phyloP scores from a whole-genome alignment of 2,797 vertebrate species.

The Enteromius afrohamiltoni region DNA sequence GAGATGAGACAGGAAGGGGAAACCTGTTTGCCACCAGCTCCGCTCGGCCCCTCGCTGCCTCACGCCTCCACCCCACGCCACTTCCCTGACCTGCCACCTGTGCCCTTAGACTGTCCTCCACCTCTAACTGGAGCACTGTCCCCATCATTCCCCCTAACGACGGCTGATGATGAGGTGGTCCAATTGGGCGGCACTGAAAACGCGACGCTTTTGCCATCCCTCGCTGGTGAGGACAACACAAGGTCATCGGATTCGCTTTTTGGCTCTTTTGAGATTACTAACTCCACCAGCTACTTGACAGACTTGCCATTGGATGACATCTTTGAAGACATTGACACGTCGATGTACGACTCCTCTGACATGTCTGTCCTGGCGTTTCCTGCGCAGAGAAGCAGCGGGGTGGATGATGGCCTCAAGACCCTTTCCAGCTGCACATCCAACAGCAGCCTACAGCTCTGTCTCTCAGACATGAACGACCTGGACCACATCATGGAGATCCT shows the following conservation, averaged over 20 bases:
- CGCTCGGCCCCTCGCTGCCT: conserved; percentile 36
- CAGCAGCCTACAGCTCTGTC: conserved; percentile 76
- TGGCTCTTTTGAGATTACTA: conserved; percentile 82
- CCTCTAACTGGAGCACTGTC: conserved; percentile 6
- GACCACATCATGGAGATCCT: conserved; percentile 86
- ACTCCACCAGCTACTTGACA: conserved; percentile 83
- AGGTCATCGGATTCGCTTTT: conserved; percentile 76
- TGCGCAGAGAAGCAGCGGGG: conserved; percentile 33
- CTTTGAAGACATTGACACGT: conserved; percentile 85
- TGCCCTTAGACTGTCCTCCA: conserved; percentile 66
- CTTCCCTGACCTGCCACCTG: conserved; percentile 52
- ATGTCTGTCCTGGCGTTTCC: conserved; percentile 72
- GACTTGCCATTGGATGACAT: conserved; percentile 83
- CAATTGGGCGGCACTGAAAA: conserved; percentile 12
- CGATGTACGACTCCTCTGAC: conserved; percentile 82
- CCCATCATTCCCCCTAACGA: conserved; percentile 8
- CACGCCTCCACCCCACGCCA: conserved; percentile 54
- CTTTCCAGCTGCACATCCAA: conserved; percentile 74
- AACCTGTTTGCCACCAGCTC: conserved; percentile 27
- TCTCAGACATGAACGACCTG: conserved; percentile 80
- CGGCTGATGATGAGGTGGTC: conserved; percentile 7
- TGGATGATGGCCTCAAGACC: conserved; percentile 69
- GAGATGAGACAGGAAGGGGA: conserved; percentile 81
- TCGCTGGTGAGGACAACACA: conserved; percentile 51
- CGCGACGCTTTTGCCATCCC: background rate